phyloP scores from a whole-genome alignment of 2,797 vertebrate species.

The Paguma larvata region DNA sequence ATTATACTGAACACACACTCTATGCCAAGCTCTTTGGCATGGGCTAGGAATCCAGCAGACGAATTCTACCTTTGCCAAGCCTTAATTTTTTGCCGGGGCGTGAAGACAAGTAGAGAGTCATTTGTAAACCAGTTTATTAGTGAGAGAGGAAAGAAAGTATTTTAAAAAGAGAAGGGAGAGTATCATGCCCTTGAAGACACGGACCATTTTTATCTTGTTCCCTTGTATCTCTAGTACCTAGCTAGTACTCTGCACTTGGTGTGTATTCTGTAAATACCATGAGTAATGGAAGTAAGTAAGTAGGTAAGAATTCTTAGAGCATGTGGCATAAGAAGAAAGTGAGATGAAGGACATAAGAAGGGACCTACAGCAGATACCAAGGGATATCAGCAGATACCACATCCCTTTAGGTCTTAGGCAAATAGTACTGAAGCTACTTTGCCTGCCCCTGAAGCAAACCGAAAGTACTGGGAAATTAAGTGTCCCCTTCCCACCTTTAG shows the following conservation, averaged over 20 bases:
- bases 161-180: background rate
- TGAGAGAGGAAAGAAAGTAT: background rate
- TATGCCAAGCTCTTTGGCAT: background rate
- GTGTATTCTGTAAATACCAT: background rate
- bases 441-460: background rate
- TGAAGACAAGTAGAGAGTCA: background rate
- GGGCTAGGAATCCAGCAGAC: background rate
- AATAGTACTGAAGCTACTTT: background rate
- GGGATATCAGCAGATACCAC: too few relatives aligned
- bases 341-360: background rate
- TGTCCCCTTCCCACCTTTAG: rapidly evolving
- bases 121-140: background rate
- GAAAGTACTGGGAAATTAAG: background rate
- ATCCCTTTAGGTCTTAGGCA: background rate
- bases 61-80: background rate
- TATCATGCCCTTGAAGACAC: background rate
- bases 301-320: background rate
- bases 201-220: background rate
- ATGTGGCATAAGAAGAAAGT: background rate
- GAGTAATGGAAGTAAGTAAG: background rate
- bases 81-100: background rate
- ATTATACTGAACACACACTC: background rate
- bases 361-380: background rate
- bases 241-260: background rate
- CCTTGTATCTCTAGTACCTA: background rate